Evolutionary conservation across 1,140 invertebrate species (phyloP).

Genomic region (Uloborus diversus): DNA sequence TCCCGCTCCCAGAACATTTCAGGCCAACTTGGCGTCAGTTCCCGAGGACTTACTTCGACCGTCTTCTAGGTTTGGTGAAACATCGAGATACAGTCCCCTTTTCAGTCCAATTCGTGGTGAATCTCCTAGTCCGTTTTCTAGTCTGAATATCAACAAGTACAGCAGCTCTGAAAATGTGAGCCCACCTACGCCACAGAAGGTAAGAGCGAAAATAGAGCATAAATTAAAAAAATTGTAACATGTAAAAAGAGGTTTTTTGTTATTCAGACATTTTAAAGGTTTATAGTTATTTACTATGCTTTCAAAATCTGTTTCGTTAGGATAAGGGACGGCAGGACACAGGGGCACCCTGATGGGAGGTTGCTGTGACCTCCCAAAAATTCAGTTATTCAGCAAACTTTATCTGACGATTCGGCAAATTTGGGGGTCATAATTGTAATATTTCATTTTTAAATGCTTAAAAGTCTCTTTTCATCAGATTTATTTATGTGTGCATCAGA

Average conservation of each 20-base stretch:
- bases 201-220: neutral
- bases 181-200: slow-evolving; percentile 42
- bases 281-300: slow-evolving; percentile 56
- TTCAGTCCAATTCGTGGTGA: slow-evolving; percentile 55
- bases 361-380: too few species aligned
- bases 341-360: too few species aligned
- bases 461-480: too few species aligned
- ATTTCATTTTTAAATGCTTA: too few species aligned
- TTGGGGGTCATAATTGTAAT: too few species aligned
- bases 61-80: neutral
- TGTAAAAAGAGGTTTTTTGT: neutral
- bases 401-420: too few species aligned
- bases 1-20: slow-evolving; percentile 25
- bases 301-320: too few species aligned
- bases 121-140: slow-evolving; percentile 45
- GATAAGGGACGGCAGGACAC: too few species aligned
- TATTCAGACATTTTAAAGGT: slow-evolving; percentile 9
- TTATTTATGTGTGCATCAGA: too few species aligned
- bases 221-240: neutral
- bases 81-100: slow-evolving; percentile 54
- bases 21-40: slow-evolving; percentile 14
- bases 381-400: too few species aligned
- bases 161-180: slow-evolving; percentile 54
- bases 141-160: slow-evolving; percentile 8
- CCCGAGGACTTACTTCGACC: neutral